These are phyloP conservation scores for Drosophila falleni DNA, from an alignment of 2,888 invertebrate genomes.

Conservation along the genomic window DNA sequence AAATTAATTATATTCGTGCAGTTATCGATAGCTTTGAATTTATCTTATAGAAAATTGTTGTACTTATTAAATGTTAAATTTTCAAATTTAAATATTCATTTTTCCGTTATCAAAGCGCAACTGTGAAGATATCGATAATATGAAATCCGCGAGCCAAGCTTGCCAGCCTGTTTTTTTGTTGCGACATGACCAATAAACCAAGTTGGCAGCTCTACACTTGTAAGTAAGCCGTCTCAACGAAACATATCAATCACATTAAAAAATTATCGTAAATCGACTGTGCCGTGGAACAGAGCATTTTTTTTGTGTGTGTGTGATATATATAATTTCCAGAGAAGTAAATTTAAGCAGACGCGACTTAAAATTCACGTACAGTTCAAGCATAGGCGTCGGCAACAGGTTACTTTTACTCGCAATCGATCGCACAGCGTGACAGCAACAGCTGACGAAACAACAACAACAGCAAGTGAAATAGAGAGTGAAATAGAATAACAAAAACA, in stretches of 20 bases:
- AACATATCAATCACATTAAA: background rate
- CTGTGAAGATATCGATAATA: background rate
- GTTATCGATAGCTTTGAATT: too few species aligned
- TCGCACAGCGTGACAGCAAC: slow-evolving; percentile 38
- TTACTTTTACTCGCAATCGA: slow-evolving; percentile 11
- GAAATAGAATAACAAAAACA: background rate
- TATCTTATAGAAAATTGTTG: too few species aligned
- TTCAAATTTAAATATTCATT: background rate
- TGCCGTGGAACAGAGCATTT: slow-evolving; percentile 12
- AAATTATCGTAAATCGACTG: slow-evolving; percentile 33
- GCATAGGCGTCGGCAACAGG: slow-evolving; percentile 30
- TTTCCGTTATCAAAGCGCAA: background rate
- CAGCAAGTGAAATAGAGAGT: slow-evolving; percentile 12
- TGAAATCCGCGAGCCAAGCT: background rate
- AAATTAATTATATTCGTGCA: too few species aligned
- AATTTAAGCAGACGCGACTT: slow-evolving; percentile 1
- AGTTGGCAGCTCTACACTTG: too few species aligned
- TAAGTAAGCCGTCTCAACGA: too few species aligned
- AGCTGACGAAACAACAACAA: slow-evolving; percentile 33
- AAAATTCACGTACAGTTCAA: slow-evolving; percentile 25
- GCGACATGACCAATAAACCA: too few species aligned
- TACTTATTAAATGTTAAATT: too few species aligned
- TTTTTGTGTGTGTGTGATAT: slow-evolving; percentile 21
- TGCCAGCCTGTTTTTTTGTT: too few species aligned
- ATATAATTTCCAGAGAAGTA: slow-evolving; percentile 15